Evolutionary conservation across 92 coral and sea anemone species (phyloP).

Genomic region (Diadumene lineata): DNA sequence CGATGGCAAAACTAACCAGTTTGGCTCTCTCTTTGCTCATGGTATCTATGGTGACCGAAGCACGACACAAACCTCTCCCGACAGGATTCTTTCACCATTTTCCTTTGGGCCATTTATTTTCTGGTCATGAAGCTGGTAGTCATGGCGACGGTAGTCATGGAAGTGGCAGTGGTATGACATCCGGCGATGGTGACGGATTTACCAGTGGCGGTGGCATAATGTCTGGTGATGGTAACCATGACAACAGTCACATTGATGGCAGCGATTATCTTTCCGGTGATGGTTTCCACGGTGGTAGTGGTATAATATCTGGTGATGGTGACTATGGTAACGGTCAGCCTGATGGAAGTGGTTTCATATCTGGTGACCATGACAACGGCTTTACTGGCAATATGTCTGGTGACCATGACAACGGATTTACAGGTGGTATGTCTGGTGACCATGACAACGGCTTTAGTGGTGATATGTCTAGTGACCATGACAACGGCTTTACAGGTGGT

Average conservation of each 20-base stretch:
- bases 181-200: neutral
- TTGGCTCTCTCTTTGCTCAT: no score
- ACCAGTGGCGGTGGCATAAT: neutral
- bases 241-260: neutral
- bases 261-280: neutral
- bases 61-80: no score
- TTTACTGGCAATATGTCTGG: neutral
- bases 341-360: neutral
- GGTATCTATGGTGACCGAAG: no score
- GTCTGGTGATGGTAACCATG: conserved; percentile 1
- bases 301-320: neutral
- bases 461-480: neutral
- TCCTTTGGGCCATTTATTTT: neutral
- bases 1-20: no score
- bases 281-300: neutral
- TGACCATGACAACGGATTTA: neutral
- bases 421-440: neutral
- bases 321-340: neutral
- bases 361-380: neutral
- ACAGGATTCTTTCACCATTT: neutral
- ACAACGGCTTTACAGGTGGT: neutral
- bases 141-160: conserved; percentile 6
- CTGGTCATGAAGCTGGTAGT: neutral
- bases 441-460: neutral
- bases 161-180: neutral